Evolutionary conservation across 37 sponge, comb jelly and placozoan species (phyloP), one percentile per base, ranked within the genome.

Genomic region (Tethya wilhelma): DNA sequence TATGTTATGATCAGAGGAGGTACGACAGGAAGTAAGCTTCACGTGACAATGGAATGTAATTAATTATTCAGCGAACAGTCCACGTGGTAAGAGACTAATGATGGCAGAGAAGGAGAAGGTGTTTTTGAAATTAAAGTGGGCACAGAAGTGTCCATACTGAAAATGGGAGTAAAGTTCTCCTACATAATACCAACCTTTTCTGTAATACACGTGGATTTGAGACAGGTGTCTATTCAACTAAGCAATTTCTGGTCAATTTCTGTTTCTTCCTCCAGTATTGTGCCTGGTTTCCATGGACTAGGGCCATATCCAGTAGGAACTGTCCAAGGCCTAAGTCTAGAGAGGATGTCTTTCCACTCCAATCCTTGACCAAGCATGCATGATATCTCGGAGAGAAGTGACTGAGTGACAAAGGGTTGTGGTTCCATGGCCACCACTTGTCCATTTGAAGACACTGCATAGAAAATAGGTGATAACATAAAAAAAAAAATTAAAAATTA

Each of bases 281-380:
- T n/a, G n/a, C n/a, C n/a, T n/a, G n/a, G n/a, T 31, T 71, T 80
- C 71, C 82, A 71, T 25, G 71, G 32, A 41, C 31, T 33, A 36
- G 9, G 17, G 19, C 37, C 20, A 25, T 71, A 80, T 67, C 82
- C 82, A 36, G 59, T n/a, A 12, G 82, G 82, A 49, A 80, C 82
- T 28, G 82, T 80, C 56, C 68, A 20, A 9, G 44, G 82, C 30
- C 82, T 33, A 57, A 80, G 72, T 6, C 44, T 11, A 25, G 3
- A 20, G 26, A 72, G 4, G 11, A 56, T 39, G 36, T 68, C 71
- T 28, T 26, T 11, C 60, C 39, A 59, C 39, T 17, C 38, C 43
- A 56, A 34, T 62, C 8, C 29, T 8, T 62, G 63, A 25, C 63
- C 26, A 11, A n/a, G 7, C 29, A n/a, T n/a, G 63, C 22, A 62